These are phyloP conservation scores for Lochmaea crataegi DNA, from an alignment of 2,888 invertebrate species.

Conservation along the genomic window DNA sequence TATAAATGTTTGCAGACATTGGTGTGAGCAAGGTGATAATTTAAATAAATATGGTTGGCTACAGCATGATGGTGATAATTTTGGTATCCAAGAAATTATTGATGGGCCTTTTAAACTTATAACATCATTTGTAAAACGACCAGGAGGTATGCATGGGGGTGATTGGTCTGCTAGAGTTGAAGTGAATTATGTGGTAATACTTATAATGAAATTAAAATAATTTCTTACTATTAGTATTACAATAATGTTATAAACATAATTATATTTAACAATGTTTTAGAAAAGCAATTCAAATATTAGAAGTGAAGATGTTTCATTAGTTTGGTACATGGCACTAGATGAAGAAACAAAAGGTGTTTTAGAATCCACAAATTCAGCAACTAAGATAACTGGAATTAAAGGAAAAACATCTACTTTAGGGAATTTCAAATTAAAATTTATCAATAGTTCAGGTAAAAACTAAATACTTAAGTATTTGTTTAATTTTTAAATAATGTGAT, in stretches of 20 bases:
- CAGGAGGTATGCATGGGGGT: conserved; percentile 84
- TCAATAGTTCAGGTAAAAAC: conserved; percentile 62
- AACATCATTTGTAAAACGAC: conserved; percentile 90
- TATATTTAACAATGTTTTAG: conserved; percentile 24
- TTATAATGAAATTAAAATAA: not conserved
- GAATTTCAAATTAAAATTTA: conserved; percentile 75
- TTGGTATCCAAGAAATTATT: conserved; percentile 90
- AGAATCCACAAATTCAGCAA: conserved; percentile 67
- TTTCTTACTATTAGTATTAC: too few relatives aligned
- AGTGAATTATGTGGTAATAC: conserved; percentile 69
- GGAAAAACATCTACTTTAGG: conserved; percentile 85
- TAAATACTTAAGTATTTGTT: not conserved
- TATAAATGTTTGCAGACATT: conserved; percentile 73
- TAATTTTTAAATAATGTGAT: not conserved
- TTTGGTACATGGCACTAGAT: conserved; percentile 88
- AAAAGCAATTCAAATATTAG: conserved; percentile 17
- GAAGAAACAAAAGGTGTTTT: conserved; percentile 74
- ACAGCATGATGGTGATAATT: conserved; percentile 91
- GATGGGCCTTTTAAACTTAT: conserved; percentile 82
- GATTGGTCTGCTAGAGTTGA: conserved; percentile 92
- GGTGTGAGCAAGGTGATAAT: conserved; percentile 91
- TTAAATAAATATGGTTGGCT: conserved; percentile 89
- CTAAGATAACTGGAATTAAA: conserved; percentile 71
- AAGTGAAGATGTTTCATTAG: conserved; percentile 71
- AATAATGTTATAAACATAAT: not conserved